Evolutionary conservation across 2,888 invertebrate species (phyloP), one percentile per base, ranked within the genome.

Genomic region (Marronus borbonicus): DNA sequence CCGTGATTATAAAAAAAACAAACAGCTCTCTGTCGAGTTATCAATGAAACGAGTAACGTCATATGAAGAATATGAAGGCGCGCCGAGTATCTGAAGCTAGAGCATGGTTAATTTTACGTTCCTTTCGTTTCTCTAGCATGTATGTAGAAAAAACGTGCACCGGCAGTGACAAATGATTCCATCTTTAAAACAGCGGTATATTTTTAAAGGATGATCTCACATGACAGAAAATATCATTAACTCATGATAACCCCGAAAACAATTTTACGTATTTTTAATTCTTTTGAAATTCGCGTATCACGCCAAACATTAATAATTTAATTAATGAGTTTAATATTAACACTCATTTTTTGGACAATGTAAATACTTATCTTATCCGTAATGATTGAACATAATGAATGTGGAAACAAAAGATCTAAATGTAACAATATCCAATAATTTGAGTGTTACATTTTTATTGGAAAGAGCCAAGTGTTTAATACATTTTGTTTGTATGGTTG

Each of bases 121-220:
- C 31, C 52, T 36, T 36, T 58, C 58, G 12, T n/a, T 72, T 39
- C 72, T 20, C 55, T 58, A 17, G 31, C 28, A 39, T 7, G 31
- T 50, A 58, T 7, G 31, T 50, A 52, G 50, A 58, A 72, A 72
- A 72, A 58, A 44, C 72, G 58, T 58, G 72, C 58, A 72, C 39
- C 28, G 20, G 17, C 28, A 65, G 64, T 64, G 65, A 75, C 65
- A 70, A 28, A 36, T 24, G 70, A 55, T 55, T 31, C 36, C 31
- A 52, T 70, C 70, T 31, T 28, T 49, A 50, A 50, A 70, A 55
- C 70, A 31, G 58, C 64, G 39, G 12, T 36, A 20, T 68, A 76
- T 76, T 76, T 76, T 76, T 58, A 76, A 68, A 44, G 60, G 50
- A 77, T 77, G 77, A 77, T 77, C 77, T 72, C 77, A 77, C 64